These are phyloP conservation scores for Eospalax fontanierii DNA, from an alignment of 2,797 vertebrate genomes.

Conservation along the genomic window DNA sequence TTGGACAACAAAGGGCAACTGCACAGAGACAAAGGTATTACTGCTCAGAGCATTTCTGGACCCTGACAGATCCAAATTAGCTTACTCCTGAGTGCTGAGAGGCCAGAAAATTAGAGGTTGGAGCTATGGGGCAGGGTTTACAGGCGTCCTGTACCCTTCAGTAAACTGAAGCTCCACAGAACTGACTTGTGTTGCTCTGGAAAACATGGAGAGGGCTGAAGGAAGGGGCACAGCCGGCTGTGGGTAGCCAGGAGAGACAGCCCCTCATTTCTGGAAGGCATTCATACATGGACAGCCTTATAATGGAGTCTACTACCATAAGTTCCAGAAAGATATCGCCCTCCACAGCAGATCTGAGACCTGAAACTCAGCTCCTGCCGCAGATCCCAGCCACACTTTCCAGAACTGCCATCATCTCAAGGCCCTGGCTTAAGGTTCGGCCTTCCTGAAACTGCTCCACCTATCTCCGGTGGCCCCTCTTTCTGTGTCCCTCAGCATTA, in stretches of 20 bases:
- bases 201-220: background rate
- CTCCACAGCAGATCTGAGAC: background rate
- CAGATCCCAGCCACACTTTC: background rate
- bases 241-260: background rate
- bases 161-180: accelerated
- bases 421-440: background rate
- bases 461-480: background rate
- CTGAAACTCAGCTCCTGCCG: background rate
- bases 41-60: background rate
- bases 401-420: background rate
- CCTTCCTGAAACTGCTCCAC: background rate
- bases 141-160: background rate
- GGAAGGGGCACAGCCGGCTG: background rate
- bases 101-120: background rate
- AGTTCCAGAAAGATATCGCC: background rate
- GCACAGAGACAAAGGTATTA: constrained; percentile 64
- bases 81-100: background rate
- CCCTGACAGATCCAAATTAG: background rate
- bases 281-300: background rate
- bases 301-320: background rate
- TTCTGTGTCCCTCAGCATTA: background rate
- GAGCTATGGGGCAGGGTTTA: background rate
- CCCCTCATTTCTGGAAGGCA: background rate
- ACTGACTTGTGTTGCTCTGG: background rate
- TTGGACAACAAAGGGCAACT: constrained; percentile 37